A percentile compares a stretch with the other conserved stretches of the same genome.
phyloP scores from a whole-genome alignment of 1,140 invertebrate species.

The Tetramorium parvispinum region DNA sequence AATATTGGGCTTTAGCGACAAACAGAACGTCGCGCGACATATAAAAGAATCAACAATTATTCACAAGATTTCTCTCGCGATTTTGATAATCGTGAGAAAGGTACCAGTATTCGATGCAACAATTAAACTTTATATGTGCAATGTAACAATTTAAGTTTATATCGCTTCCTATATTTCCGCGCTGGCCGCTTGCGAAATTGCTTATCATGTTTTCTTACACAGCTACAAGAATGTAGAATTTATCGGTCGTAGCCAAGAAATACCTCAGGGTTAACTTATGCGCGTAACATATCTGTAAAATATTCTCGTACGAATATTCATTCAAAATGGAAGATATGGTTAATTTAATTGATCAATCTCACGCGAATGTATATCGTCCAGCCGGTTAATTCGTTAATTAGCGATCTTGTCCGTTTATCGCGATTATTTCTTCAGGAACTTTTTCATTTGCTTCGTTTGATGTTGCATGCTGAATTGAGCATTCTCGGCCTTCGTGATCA shows the following conservation, averaged over 20 bases:
- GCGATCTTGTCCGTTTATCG: not conserved
- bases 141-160: slow-evolving; percentile 11
- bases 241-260: not conserved
- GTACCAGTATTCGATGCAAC: slow-evolving; percentile 39
- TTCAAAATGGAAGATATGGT: slow-evolving; percentile 7
- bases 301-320: not conserved
- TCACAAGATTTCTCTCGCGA: not conserved
- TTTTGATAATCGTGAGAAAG: slow-evolving; percentile 9
- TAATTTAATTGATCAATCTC: not conserved
- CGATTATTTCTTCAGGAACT: slow-evolving; percentile 87
- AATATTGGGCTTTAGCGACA: slow-evolving; percentile 37
- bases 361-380: not conserved
- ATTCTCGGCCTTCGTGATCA: slow-evolving; percentile 89
- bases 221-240: not conserved
- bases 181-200: not conserved
- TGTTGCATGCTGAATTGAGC: slow-evolving; percentile 89
- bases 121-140: slow-evolving; percentile 37
- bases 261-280: not conserved
- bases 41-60: slow-evolving; percentile 52
- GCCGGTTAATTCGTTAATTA: not conserved
- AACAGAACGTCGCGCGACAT: slow-evolving; percentile 33
- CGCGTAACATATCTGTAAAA: slow-evolving; percentile 9
- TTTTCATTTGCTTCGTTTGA: slow-evolving; percentile 91
- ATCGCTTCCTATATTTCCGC: not conserved
- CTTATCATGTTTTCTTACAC: not conserved